phyloP scores from a whole-genome alignment of 2,113 vertebrate genomes.

The Meleagris gallopavo region DNA sequence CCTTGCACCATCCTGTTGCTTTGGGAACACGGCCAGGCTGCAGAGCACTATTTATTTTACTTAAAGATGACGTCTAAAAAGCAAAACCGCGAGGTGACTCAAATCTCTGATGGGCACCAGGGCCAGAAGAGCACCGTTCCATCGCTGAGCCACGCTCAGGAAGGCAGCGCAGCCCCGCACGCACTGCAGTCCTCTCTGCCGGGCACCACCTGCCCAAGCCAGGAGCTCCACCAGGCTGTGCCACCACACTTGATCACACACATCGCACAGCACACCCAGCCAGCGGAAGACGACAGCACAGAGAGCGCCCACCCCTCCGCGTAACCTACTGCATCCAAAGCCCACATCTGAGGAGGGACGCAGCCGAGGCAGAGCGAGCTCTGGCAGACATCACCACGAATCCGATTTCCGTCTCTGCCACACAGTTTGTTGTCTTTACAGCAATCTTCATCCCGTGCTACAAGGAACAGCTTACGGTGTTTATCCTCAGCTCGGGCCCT shows the following conservation, averaged over 20 bases:
- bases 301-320: accelerated
- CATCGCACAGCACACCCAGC: too few relatives aligned
- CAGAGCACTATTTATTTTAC: background rate
- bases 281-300: accelerated
- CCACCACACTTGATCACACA: background rate
- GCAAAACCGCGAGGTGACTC: background rate
- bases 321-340: too few relatives aligned
- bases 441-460: background rate
- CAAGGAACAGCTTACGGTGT: background rate
- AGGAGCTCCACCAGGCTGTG: background rate
- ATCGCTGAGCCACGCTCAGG: background rate
- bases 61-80: background rate
- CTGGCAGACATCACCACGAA: accelerated
- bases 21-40: accelerated
- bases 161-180: too few relatives aligned
- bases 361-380: background rate
- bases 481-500: background rate
- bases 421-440: background rate
- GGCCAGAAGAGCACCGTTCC: background rate
- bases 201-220: background rate
- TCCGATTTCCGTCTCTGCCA: background rate
- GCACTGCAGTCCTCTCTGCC: too few relatives aligned
- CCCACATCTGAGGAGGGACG: background rate
- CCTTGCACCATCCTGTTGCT: background rate
- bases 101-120: background rate